These are phyloP conservation scores for Catostomus latipinnis DNA, from an alignment of 2,797 vertebrate species.

Conservation along the genomic window DNA sequence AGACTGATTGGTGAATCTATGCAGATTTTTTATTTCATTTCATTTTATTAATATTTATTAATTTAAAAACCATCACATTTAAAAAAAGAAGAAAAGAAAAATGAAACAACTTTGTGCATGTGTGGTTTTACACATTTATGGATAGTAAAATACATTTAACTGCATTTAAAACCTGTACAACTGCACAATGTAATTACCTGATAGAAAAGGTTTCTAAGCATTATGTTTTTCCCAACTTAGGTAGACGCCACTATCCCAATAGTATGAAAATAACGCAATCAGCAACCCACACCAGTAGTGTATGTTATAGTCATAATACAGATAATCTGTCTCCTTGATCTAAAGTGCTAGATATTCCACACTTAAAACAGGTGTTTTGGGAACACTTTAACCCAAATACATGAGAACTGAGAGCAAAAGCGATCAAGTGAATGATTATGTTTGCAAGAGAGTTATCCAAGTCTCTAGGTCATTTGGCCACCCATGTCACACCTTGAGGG, in stretches of 20 bases:
- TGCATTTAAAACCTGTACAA: neutral
- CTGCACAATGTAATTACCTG: neutral
- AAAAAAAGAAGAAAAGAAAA: too few relatives aligned
- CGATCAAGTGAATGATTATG: slow-evolving; percentile 27
- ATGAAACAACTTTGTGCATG: too few relatives aligned
- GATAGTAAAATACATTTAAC: too few relatives aligned
- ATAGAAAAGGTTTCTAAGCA: neutral
- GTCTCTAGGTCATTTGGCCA: slow-evolving; percentile 26
- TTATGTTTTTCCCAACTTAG: slow-evolving; percentile 10
- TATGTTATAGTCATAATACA: slow-evolving; percentile 47
- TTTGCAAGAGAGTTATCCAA: neutral
- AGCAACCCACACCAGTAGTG: neutral
- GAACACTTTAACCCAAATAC: slow-evolving; percentile 34
- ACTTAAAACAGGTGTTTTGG: slow-evolving; percentile 42
- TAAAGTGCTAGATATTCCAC: slow-evolving; percentile 27
- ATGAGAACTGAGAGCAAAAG: slow-evolving; percentile 10
- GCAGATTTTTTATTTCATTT: too few relatives aligned
- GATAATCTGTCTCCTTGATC: slow-evolving; percentile 45
- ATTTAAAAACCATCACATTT: too few relatives aligned
- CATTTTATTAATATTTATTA: too few relatives aligned
- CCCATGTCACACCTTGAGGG: slow-evolving; percentile 12
- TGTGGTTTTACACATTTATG: too few relatives aligned
- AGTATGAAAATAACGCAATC: slow-evolving; percentile 25
- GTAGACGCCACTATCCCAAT: slow-evolving; percentile 31
- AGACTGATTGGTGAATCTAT: too few relatives aligned